These are phyloP conservation scores for Drosophila sp. DNA, from an alignment of 1,140 invertebrate genomes.

Conservation along the genomic window DNA sequence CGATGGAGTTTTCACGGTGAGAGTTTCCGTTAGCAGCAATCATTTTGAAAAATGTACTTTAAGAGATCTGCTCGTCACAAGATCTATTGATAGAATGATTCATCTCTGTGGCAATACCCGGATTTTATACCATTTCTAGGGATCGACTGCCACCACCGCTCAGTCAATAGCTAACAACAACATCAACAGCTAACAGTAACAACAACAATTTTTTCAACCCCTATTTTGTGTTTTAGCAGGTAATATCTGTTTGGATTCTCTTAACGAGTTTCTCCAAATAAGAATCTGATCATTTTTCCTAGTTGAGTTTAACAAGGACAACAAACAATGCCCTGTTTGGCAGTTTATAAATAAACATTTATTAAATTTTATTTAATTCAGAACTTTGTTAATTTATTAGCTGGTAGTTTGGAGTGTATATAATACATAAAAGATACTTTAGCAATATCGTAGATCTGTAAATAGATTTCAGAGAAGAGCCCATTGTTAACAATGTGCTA, in stretches of 20 bases:
- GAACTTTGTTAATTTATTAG: no score
- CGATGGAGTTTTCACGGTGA: constrained; percentile 22
- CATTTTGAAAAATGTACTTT: constrained; percentile 47
- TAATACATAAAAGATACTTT: no score
- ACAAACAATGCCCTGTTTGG: background rate
- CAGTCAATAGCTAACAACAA: constrained; percentile 3
- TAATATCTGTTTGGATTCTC: constrained; percentile 17
- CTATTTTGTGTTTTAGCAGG: constrained; percentile 5
- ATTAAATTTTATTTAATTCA: no score
- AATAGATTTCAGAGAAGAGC: no score
- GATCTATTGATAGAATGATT: constrained; percentile 60
- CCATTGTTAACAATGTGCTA: no score
- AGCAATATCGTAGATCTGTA: no score
- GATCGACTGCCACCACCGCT: constrained; percentile 20
- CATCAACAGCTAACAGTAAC: background rate
- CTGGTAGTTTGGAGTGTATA: no score
- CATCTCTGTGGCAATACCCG: background rate
- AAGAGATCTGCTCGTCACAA: constrained; percentile 40
- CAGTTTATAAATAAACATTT: background rate
- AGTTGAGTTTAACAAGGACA: background rate
- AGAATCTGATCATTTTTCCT: constrained; percentile 4
- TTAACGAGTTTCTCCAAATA: background rate
- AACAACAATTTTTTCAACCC: constrained; percentile 8
- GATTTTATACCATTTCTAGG: constrained; percentile 55
- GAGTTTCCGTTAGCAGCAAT: constrained; percentile 39